Percentiles rank a stretch among this genome's conserved stretches.
Evolutionary conservation across 2,888 invertebrate genomes (phyloP).

Genomic region (Syritta pipiens): DNA sequence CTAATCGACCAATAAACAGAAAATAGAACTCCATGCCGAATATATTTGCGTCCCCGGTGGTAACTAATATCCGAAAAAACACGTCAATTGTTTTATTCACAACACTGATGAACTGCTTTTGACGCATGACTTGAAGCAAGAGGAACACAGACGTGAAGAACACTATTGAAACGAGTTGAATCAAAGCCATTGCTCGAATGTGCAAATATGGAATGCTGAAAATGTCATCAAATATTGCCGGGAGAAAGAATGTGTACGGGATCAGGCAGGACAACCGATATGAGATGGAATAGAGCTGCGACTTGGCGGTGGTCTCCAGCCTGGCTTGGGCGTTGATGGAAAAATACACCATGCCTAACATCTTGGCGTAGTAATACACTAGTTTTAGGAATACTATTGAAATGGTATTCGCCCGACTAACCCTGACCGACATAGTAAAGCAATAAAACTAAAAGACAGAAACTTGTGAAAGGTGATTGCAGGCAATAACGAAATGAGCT

Average conservation of each 20-base stretch:
- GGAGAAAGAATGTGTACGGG: background rate
- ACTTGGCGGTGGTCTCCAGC: background rate
- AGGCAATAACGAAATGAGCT: background rate
- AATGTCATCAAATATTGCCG: too few species aligned
- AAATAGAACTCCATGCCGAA: too few species aligned
- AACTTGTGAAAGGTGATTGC: background rate
- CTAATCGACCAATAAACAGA: too few species aligned
- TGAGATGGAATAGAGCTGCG: constrained; percentile 6
- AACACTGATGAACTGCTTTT: constrained; percentile 5
- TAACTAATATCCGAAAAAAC: constrained; percentile 1
- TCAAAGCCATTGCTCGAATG: background rate
- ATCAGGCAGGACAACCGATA: constrained; percentile 5
- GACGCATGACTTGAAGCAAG: background rate
- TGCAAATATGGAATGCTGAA: background rate
- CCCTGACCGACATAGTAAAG: constrained; percentile 27
- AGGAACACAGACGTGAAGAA: background rate
- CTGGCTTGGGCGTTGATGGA: background rate
- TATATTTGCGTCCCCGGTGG: background rate
- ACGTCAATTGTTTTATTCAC: constrained; percentile 8
- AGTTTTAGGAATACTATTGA: constrained; percentile 16
- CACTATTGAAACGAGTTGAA: background rate
- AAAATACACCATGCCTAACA: constrained; percentile 44
- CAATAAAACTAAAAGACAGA: background rate
- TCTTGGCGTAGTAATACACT: constrained; percentile 41
- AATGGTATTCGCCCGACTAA: background rate